These are phyloP conservation scores for Alviniconcha strummeri DNA, from an alignment of 2,888 invertebrate species.

Conservation along the genomic window DNA sequence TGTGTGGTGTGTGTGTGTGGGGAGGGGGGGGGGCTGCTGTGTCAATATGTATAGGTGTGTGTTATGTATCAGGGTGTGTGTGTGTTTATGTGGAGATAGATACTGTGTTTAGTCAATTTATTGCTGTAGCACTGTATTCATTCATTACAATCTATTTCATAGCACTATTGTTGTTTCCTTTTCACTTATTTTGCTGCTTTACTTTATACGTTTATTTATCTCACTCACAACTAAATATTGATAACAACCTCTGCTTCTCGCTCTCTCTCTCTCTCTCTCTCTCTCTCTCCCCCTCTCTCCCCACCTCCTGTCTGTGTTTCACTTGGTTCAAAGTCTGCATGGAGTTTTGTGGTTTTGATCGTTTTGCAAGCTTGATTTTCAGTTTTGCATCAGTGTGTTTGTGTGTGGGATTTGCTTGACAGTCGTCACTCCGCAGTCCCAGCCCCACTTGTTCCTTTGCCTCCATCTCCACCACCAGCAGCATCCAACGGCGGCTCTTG, in stretches of 20 bases:
- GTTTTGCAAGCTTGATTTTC: background rate
- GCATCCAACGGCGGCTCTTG: slow-evolving; percentile 31
- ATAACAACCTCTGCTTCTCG: background rate
- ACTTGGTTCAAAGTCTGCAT: background rate
- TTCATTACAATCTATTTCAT: too few species aligned
- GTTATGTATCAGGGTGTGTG: too few species aligned
- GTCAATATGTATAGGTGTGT: too few species aligned
- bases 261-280: background rate
- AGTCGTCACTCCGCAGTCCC: slow-evolving; percentile 51
- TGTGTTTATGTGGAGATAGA: too few species aligned
- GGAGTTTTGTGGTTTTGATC: background rate
- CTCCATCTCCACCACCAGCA: slow-evolving; percentile 56
- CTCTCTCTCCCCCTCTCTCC: too few species aligned
- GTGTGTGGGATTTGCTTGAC: slow-evolving; percentile 42
- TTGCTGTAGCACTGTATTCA: too few species aligned
- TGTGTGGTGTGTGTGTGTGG: too few species aligned
- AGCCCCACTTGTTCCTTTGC: slow-evolving; percentile 55
- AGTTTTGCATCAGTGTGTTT: slow-evolving; percentile 28
- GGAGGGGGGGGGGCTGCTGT: too few species aligned
- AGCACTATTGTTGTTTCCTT: background rate
- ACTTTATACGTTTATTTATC: background rate
- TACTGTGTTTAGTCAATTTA: too few species aligned
- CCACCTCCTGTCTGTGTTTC: background rate
- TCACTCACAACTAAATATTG: too few species aligned
- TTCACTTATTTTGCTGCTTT: background rate